A percentile compares a stretch with the other conserved stretches of the same genome.
Evolutionary conservation across 2,888 invertebrate genomes (phyloP).

Genomic region (Odontocerum albicorne): DNA sequence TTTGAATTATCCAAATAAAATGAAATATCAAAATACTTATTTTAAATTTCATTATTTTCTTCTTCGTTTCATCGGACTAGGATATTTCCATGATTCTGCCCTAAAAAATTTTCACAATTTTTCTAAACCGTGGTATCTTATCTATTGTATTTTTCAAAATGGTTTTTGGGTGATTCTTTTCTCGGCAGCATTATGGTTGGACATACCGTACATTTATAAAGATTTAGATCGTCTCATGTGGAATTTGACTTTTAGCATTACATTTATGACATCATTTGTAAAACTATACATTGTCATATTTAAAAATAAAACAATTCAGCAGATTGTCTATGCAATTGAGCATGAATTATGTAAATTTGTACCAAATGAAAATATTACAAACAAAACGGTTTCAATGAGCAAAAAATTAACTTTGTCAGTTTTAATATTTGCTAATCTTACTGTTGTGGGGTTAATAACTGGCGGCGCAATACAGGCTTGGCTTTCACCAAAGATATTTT

Average conservation of each 20-base stretch:
- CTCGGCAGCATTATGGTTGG: conserved; percentile 22
- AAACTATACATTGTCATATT: conserved; percentile 26
- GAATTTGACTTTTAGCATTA: conserved; percentile 29
- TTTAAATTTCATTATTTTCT: conserved; percentile 25
- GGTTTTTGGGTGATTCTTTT: conserved; percentile 26
- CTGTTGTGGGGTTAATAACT: conserved; percentile 23
- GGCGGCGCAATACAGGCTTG: conserved; percentile 23
- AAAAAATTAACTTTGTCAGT: conserved; percentile 21
- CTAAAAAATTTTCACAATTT: conserved; percentile 24
- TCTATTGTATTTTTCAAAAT: conserved; percentile 22
- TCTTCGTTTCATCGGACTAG: conserved; percentile 24
- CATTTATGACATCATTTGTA: conserved; percentile 20
- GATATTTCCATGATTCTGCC: conserved; percentile 16
- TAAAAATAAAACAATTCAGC: conserved; percentile 19
- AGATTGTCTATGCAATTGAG: conserved; percentile 25
- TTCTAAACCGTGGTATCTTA: conserved; percentile 19
- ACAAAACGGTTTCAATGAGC: conserved; percentile 14
- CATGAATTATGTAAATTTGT: conserved; percentile 22
- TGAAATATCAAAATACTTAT: too few species aligned
- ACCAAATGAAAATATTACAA: conserved; percentile 19
- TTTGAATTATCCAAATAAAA: too few species aligned
- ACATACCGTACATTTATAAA: conserved; percentile 20
- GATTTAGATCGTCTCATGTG: conserved; percentile 27
- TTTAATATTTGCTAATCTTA: conserved; percentile 30
- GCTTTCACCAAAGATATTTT: conserved; percentile 13